Percentiles rank a stretch among this genome's conserved stretches.
Conservation (phyloP, 2,113 vertebrate species). For the Madoqua kirkii region DNA sequence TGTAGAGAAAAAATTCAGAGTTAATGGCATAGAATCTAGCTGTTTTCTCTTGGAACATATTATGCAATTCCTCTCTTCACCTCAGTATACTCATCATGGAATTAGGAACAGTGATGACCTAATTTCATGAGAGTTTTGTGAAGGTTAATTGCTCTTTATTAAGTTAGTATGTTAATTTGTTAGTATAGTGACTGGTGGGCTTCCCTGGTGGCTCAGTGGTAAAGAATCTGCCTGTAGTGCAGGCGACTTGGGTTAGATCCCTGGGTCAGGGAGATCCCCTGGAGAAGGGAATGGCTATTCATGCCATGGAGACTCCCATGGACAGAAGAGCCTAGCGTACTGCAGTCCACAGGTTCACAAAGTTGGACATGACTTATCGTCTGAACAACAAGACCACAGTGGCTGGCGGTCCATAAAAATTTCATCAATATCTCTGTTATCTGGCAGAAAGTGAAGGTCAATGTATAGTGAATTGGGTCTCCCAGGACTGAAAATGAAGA, state of each 20-base stretch:
- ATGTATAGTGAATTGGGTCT: neutral
- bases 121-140: too few species aligned
- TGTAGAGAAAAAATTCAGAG: neutral
- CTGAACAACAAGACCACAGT: neutral
- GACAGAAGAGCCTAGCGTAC: accelerated
- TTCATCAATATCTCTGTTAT: neutral
- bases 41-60: neutral
- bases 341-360: too few species aligned
- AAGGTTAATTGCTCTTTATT: neutral
- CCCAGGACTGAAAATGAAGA: neutral
- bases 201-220: too few species aligned
- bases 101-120: neutral
- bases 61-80: neutral
- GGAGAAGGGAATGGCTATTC: too few species aligned
- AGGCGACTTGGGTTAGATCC: too few species aligned
- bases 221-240: too few species aligned
- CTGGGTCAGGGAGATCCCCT: too few species aligned
- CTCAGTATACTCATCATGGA: neutral
- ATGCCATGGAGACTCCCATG: too few species aligned
- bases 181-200: too few species aligned
- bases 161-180: neutral
- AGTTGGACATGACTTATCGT: too few species aligned
- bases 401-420: neutral
- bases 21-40: neutral
- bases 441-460: neutral